phyloP scores from a whole-genome alignment of 2,888 invertebrate genomes.

The Oligia fasciuncula region DNA sequence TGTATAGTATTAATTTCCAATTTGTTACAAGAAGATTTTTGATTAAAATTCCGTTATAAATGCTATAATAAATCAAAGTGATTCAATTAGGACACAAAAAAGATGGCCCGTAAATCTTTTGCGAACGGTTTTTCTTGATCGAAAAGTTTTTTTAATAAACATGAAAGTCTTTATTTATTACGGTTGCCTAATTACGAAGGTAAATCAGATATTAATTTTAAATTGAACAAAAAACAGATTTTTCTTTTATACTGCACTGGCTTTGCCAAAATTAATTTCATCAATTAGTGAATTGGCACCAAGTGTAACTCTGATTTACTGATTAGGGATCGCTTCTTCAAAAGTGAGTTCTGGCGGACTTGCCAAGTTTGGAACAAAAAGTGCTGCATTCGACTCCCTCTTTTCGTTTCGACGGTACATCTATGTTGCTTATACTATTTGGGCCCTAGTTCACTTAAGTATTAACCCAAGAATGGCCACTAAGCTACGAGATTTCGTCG shows the following conservation, averaged over 20 bases:
- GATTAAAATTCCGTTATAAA: conserved; percentile 37
- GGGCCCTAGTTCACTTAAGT: neutral
- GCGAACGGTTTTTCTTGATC: conserved; percentile 25
- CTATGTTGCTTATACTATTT: neutral
- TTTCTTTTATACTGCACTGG: neutral
- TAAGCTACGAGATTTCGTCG: neutral
- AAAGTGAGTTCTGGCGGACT: neutral
- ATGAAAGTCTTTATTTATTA: conserved; percentile 17
- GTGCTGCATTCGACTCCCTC: neutral
- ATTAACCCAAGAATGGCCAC: neutral
- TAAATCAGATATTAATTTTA: conserved; percentile 4
- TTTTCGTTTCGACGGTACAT: neutral
- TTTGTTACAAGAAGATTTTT: conserved; percentile 30
- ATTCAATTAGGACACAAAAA: conserved; percentile 37
- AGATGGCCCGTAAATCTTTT: conserved; percentile 34
- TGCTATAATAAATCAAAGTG: conserved; percentile 49
- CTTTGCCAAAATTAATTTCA: conserved; percentile 31
- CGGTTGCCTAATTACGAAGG: conserved; percentile 8
- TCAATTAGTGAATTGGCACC: conserved; percentile 39
- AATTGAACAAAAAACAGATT: neutral
- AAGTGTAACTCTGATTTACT: conserved; percentile 18
- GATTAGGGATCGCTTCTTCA: conserved; percentile 4
- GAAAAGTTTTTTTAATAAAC: conserved; percentile 21
- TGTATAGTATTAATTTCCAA: conserved; percentile 16
- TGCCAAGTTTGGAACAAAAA: conserved; percentile 18